phyloP scores from a whole-genome alignment of 64 coral and sea anemone species.

The Stichodactyla helianthus region DNA sequence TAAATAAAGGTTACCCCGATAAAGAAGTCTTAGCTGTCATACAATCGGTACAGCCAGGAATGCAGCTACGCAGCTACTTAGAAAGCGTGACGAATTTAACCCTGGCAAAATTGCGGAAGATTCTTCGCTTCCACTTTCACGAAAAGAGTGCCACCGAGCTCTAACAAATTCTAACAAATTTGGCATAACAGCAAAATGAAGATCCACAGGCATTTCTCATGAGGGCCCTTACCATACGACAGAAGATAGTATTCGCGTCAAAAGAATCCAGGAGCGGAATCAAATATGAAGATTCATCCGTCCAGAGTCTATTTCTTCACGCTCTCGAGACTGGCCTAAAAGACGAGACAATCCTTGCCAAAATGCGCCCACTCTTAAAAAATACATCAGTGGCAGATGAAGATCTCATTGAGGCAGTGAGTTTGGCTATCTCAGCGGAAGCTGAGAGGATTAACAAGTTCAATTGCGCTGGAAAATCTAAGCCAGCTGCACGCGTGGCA shows the following conservation, averaged over 20 bases:
- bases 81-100: constrained; percentile 17
- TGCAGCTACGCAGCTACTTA: constrained; percentile 34
- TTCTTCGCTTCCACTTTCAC: constrained; percentile 44
- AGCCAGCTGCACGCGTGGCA: not conserved
- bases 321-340: constrained; percentile 5
- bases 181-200: constrained; percentile 28
- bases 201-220: constrained; percentile 45
- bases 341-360: constrained; percentile 32
- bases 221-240: constrained; percentile 30
- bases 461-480: not conserved
- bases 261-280: constrained; percentile 39
- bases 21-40: too few relatives aligned
- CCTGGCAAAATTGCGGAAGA: constrained; percentile 19
- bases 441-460: constrained; percentile 46
- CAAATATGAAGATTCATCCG: constrained; percentile 41
- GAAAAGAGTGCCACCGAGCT: constrained; percentile 48
- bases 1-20: constrained; percentile 14
- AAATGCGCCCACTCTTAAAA: constrained; percentile 22
- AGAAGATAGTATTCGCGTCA: constrained; percentile 61
- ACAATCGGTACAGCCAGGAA: not conserved
- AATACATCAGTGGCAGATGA: constrained; percentile 22
- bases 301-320: constrained; percentile 62
- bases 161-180: constrained; percentile 32
- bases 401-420: constrained; percentile 42
- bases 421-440: constrained; percentile 45